Conservation (phyloP, 2,888 invertebrate genomes). For the Corbicula japonica region DNA sequence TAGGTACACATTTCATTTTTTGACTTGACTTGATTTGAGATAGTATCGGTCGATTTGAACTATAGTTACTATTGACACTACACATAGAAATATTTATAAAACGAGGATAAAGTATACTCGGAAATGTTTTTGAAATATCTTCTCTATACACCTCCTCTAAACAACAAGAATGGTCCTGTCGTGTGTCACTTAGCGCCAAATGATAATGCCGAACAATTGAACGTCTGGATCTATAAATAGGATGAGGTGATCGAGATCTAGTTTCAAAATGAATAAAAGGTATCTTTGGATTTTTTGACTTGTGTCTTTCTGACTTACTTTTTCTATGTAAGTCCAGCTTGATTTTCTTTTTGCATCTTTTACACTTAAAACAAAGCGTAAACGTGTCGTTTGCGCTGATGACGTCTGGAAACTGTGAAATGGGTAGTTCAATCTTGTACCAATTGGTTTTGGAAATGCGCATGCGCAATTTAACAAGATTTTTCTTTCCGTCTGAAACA, state of each 20-base stretch:
- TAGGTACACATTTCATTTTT: conserved; percentile 26
- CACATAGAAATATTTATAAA: conserved; percentile 43
- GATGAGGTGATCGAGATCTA: conserved; percentile 43
- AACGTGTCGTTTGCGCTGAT: conserved; percentile 43
- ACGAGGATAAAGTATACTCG: conserved; percentile 42
- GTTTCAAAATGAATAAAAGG: conserved; percentile 58
- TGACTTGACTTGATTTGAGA: conserved; percentile 23
- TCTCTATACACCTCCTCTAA: conserved; percentile 36
- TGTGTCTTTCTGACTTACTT: neutral
- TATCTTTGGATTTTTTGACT: conserved; percentile 33
- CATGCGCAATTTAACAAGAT: conserved; percentile 52
- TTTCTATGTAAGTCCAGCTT: conserved; percentile 48
- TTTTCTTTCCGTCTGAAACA: conserved; percentile 43
- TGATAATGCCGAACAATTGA: conserved; percentile 31
- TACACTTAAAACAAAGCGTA: conserved; percentile 55
- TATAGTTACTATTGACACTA: conserved; percentile 3
- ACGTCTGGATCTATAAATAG: conserved; percentile 43
- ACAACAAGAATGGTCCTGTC: conserved; percentile 29
- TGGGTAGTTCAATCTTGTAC: conserved; percentile 56
- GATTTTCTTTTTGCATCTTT: conserved; percentile 54
- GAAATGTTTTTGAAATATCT: conserved; percentile 50
- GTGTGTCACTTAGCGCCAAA: neutral
- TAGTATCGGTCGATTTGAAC: conserved; percentile 42
- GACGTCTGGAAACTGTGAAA: conserved; percentile 51
- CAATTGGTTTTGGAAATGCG: conserved; percentile 41